Evolutionary conservation across 2,888 invertebrate genomes (phyloP).

Genomic region (Myopa testacea): DNA sequence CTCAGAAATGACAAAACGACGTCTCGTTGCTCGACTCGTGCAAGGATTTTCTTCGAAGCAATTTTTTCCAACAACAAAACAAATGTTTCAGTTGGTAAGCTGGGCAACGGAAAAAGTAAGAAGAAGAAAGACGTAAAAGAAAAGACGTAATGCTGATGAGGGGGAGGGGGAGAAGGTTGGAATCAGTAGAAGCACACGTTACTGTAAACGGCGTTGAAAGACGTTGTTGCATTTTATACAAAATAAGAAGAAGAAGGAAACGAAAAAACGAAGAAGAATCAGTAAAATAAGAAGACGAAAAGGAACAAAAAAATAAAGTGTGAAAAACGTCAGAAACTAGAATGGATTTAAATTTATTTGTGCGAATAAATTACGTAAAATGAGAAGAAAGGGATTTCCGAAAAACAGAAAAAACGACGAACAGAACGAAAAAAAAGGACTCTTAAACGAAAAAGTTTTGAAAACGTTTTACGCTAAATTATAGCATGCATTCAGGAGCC

Average conservation of each 20-base stretch:
- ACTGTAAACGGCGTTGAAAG: constrained; percentile 5
- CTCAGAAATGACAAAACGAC: no score
- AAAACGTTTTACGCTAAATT: not conserved
- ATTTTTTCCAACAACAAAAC: no score
- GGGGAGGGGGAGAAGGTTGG: not conserved
- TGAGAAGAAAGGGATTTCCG: no score
- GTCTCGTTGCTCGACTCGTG: no score
- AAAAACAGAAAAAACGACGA: not conserved
- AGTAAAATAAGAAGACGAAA: no score
- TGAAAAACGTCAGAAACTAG: not conserved
- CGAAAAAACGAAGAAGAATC: not conserved
- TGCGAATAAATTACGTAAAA: constrained; percentile 14
- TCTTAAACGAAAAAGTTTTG: not conserved
- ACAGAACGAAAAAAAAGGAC: not conserved
- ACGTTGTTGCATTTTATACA: not conserved
- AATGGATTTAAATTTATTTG: constrained; percentile 22
- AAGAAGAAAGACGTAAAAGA: no score
- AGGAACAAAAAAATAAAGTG: not conserved
- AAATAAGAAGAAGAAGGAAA: not conserved
- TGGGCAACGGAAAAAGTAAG: no score
- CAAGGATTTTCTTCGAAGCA: no score
- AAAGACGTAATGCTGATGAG: no score
- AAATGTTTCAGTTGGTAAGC: no score
- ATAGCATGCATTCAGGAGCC: not conserved
- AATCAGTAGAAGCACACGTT: not conserved